Evolutionary conservation across 1,140 invertebrate species (phyloP), one percentile per base, ranked within the genome.

Genomic region (Neocloeon triangulifer): DNA sequence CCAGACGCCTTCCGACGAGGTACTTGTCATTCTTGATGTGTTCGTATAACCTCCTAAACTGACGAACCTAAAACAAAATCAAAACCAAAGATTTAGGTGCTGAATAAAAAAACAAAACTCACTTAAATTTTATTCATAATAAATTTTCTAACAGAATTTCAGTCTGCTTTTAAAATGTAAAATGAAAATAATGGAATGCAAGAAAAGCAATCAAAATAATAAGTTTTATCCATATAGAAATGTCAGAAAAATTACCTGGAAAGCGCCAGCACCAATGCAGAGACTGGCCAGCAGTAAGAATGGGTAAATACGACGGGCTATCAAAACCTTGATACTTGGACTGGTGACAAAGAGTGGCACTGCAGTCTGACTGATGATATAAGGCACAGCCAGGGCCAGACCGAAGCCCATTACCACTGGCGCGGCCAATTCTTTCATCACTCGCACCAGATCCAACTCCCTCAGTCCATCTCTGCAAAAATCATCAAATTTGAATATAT

Each of bases 21-120:
- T 95, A 97, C 59, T 97, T 97, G 50, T 98, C 92, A 59, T 98
- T 96, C 55, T 94, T 94, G 47, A 98, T 98, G 53, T 95, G 91
- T 49, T 97, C 84, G 49, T 96, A 96, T 0, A 98, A 60, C 44
- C 85, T 78, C 43, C 69, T 73, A 51, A 97, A 89, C 49, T 97
- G 91, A 33, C 75, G 67, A 20, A 91, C 71, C 58, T 88, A 47
- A 81, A 68, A n/a, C n/a, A n/a, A n/a, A n/a, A n/a, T n/a, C n/a
- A n/a, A n/a, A n/a, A n/a, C n/a, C n/a, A n/a, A n/a, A n/a, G n/a
- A n/a, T n/a, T n/a, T n/a, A n/a, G n/a, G n/a, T n/a, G n/a, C n/a
- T n/a, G n/a, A n/a, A n/a, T n/a, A n/a, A n/a, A n/a, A n/a, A n/a
- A n/a, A n/a, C n/a, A n/a, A n/a, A n/a, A n/a, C n/a, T n/a, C n/a